Evolutionary conservation across 2,797 vertebrate genomes (phyloP), one percentile per base, ranked within the genome.

Genomic region (Glyptemys insculpta): DNA sequence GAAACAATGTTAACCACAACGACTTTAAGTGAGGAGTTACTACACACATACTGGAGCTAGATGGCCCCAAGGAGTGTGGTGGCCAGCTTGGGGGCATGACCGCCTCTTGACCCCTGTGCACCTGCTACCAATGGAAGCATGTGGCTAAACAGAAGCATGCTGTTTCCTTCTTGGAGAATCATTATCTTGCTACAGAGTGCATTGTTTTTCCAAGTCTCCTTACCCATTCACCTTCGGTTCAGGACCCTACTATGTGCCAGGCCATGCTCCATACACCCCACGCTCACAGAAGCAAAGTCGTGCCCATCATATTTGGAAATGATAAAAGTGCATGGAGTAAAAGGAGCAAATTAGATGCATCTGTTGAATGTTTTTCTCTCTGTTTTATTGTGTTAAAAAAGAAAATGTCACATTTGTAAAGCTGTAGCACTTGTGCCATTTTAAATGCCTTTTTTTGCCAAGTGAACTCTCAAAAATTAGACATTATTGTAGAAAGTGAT

Each of bases 401-500:
- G 93, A 96, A 82, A 96, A 93, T 2, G 94, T 92, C 4, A 78
- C 96, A 85, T 97, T 96, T 95, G 83, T 74, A 92, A 97, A 96
- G 94, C 96, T 93, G 59, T 59, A 97, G 83, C 90, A 91, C 94
- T 97, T 54, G 87, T 96, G 83, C 95, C 93, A 91, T 94, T 91
- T 89, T 93, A 96, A 96, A 96, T 11, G 80, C 34, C 80, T 97
- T 79, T 88, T 96, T 89, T 44, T 97, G 98, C 98, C 97, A 98
- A 98, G 93, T 78, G 91, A 96, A 97, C 96, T 94, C 96, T 97
- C 94, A 97, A 86, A 98, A 98, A 98, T 98, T 96, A 97, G 97
- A 97, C 91, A 91, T 95, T 80, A 97, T 98, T 98, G 96, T 97
- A 93, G 93, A 91, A 95, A 97, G 94, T 81, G 37, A 95, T 97